These are phyloP conservation scores for Spilosoma lubricipeda DNA, from an alignment of 2,888 invertebrate species.

Conservation along the genomic window DNA sequence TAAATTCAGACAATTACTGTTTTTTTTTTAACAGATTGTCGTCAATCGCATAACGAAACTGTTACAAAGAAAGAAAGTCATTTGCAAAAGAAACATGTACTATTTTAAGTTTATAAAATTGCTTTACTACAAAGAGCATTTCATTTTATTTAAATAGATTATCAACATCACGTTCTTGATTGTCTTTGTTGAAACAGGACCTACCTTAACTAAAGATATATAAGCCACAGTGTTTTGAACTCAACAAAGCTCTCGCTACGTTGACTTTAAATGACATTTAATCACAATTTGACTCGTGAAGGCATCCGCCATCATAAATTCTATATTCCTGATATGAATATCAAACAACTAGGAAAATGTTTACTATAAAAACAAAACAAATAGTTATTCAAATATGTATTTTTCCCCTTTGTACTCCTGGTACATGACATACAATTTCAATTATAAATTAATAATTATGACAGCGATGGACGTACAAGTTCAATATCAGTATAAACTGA, in stretches of 20 bases:
- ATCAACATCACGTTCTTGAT: background rate
- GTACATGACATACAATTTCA: conserved; percentile 35
- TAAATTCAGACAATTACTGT: too few species aligned
- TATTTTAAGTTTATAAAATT: background rate
- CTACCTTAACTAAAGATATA: conserved; percentile 5
- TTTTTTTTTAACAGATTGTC: background rate
- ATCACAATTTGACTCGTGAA: conserved; percentile 9
- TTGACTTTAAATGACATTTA: conserved; percentile 18
- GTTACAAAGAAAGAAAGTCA: background rate
- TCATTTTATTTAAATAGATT: background rate
- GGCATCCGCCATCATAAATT: conserved; percentile 13
- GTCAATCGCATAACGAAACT: background rate
- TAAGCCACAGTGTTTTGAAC: background rate
- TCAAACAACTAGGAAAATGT: conserved; percentile 13
- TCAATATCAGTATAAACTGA: conserved; percentile 2
- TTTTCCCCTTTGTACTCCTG: conserved; percentile 24
- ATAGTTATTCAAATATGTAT: conserved; percentile 21
- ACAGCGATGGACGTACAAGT: conserved; percentile 23
- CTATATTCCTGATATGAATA: conserved; percentile 16
- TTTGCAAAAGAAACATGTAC: background rate
- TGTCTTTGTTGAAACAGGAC: background rate
- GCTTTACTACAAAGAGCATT: background rate
- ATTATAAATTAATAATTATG: conserved; percentile 43
- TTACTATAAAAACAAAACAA: conserved; percentile 12
- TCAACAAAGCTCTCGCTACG: background rate